Conservation (phyloP, 2,113 vertebrate species). For the Columbina picui region DNA sequence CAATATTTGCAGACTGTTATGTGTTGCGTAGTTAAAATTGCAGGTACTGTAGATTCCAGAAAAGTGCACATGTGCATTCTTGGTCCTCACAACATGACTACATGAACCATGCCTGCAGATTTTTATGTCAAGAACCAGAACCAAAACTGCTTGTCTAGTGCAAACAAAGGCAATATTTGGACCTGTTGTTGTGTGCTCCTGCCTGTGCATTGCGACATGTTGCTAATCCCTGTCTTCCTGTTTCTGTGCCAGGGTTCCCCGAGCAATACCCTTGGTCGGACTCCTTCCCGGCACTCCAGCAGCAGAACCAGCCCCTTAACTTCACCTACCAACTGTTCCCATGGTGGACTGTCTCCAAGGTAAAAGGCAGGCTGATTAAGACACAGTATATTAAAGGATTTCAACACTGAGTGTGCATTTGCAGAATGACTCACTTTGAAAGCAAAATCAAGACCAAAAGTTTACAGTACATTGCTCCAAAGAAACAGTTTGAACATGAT, state of each 20-base stretch:
- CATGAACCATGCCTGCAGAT: background rate
- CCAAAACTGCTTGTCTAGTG: background rate
- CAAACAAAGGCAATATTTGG: background rate
- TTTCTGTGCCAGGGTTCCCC: slow-evolving; percentile 86
- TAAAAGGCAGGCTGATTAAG: slow-evolving; percentile 73
- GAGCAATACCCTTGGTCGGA: slow-evolving; percentile 93
- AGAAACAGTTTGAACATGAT: background rate
- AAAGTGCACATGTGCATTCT: background rate
- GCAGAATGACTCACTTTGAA: slow-evolving; percentile 26
- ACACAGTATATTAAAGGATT: slow-evolving; percentile 20
- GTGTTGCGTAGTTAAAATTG: background rate
- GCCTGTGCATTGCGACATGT: background rate
- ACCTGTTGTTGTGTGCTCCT: background rate
- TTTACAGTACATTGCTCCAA: background rate
- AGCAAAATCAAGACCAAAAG: background rate
- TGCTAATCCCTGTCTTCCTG: slow-evolving; percentile 38
- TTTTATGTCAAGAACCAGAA: background rate
- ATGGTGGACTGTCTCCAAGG: slow-evolving; percentile 98
- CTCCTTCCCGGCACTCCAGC: slow-evolving; percentile 87
- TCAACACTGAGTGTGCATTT: background rate
- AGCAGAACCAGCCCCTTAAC: slow-evolving; percentile 95
- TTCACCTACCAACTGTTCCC: slow-evolving; percentile 97
- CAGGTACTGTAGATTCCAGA: background rate
- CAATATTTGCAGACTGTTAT: background rate
- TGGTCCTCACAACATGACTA: background rate